phyloP scores from a whole-genome alignment of 2,797 vertebrate species.

The Benthosema pterotum region DNA sequence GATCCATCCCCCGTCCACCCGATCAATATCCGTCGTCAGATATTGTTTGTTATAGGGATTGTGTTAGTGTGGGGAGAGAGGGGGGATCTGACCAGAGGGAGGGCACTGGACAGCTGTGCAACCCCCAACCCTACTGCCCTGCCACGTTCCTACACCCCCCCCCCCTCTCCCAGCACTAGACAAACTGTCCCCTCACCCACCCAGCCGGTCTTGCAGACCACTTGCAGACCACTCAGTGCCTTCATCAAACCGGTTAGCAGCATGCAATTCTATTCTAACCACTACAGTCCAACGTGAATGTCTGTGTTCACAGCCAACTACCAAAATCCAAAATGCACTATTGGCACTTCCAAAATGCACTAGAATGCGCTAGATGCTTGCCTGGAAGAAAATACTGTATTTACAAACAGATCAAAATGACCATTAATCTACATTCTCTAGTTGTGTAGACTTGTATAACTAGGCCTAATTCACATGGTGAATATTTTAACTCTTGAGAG shows the following conservation, averaged over 20 bases:
- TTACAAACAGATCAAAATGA: too few species aligned
- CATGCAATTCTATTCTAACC: slow-evolving; percentile 34
- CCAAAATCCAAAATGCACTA: too few species aligned
- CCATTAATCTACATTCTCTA: too few species aligned
- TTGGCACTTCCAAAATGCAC: too few species aligned
- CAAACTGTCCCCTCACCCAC: not conserved
- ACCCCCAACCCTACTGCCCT: slow-evolving; percentile 37
- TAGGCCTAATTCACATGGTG: too few species aligned
- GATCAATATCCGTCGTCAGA: slow-evolving; percentile 65
- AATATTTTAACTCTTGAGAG: too few species aligned
- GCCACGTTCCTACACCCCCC: slow-evolving; percentile 28
- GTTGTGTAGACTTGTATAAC: too few species aligned
- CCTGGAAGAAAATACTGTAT: too few species aligned
- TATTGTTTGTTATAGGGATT: slow-evolving; percentile 49
- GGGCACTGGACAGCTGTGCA: slow-evolving; percentile 7
- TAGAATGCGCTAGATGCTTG: too few species aligned
- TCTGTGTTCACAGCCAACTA: too few species aligned
- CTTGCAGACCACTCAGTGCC: slow-evolving; percentile 16
- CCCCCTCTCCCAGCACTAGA: not conserved
- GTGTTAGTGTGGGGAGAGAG: slow-evolving; percentile 27
- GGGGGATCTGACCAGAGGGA: not conserved
- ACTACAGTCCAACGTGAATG: not conserved
- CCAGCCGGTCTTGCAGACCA: not conserved
- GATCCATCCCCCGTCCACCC: slow-evolving; percentile 44
- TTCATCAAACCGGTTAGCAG: slow-evolving; percentile 63